Base-by-base conservation (phyloP, 2,113 vertebrate species). In the Dicentrarchus labrax region DNA sequence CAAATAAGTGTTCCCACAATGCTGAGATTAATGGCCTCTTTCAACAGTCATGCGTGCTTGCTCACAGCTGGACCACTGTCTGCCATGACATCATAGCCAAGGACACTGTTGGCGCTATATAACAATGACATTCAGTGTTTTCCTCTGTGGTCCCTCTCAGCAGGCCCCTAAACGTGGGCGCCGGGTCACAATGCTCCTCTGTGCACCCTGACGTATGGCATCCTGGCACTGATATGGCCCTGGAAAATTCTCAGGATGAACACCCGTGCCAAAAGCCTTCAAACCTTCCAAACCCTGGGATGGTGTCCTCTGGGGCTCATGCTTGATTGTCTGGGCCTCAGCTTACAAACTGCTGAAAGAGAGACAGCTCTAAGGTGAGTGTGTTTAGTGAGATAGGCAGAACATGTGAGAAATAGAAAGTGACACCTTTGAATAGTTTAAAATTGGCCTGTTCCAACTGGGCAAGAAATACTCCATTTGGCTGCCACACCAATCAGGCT, bases 51-150 rank as follows among this genome's bases (percentile, higher is more conserved):
- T 50, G 72, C 53, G 2, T 80, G 78, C 80, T 81, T 76, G 61
- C 78, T 68, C 88, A 86, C 91, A 94, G 92, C 93, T 95, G 92
- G 92, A 92, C 54, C 9, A 2, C 48, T 75, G 51, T 78, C 75
- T 81, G 74, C 76, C 54, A 73, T 92, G 85, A 93, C 82, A 80
- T 94, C 91, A 93, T 75, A 80, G 64, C 56, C 13, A 64, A 86
- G 79, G 82, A 83, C 73, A 76, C 80, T 75, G 19, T 77, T 87
- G 89, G 71, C 38, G 41, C 69, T 72, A 65, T 56, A 51, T 56
- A 89, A 94, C 93, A 94, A 94, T 94, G 90, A 89, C 89, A 77
- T 85, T 65, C 93, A 86, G 76, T 94, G 88, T 94, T 91, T 83
- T 86, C 47, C 78, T 88, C 87, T 72, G 47, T 64, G 73, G 71